Evolutionary conservation across 2,797 vertebrate species (phyloP), one percentile per base, ranked within the genome.

Genomic region (Neosalanx taihuensis): DNA sequence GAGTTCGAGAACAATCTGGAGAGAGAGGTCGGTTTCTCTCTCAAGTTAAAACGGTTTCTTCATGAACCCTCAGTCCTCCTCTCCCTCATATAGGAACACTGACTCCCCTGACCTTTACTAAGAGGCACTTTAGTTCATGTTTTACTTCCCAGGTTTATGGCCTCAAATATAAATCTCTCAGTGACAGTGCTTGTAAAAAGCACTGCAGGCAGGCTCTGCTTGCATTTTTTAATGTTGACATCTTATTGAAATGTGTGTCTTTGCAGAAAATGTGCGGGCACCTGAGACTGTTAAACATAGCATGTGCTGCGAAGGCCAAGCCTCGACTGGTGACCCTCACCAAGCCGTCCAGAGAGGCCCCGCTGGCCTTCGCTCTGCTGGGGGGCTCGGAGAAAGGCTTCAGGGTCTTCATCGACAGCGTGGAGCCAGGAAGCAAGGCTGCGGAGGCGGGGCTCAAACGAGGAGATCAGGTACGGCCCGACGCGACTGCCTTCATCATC

Each of bases 1-100:
- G 97, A 99, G 91, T 99, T 99, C 87, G 98, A 99, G 88, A 97
- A 93, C 92, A 98, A 98, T 90, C 93, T 99, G 84, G 98, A 99
- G 85, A 95, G 96, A 91, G 97, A 99, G 93, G 98, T 99, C 82
- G 90, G 91, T 81, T 1, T 13, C 10, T 26, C 9, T 57, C 37
- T 41, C 10, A 41, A 41, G 37, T 13, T 53, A 6, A 17, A 53
- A 41, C 4, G 4, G 10, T 41, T 10, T 41, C 37, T 41, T 4
- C 46, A 10, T 7, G 7, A 49, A 49, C 7, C 10, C 46, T 49
- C 3, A 10, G 13, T 9, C 46, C 13, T 49, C 46, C 46, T 7
- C 13, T 49, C 46, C 46, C 46, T n/a, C 51, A n/a, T 17, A 53
- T 7, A 41, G 37, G 1, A 41, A 10, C 37, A 7, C 35, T n/a